phyloP scores from a whole-genome alignment of 2,888 invertebrate species.

The Calephelis perditalis region DNA sequence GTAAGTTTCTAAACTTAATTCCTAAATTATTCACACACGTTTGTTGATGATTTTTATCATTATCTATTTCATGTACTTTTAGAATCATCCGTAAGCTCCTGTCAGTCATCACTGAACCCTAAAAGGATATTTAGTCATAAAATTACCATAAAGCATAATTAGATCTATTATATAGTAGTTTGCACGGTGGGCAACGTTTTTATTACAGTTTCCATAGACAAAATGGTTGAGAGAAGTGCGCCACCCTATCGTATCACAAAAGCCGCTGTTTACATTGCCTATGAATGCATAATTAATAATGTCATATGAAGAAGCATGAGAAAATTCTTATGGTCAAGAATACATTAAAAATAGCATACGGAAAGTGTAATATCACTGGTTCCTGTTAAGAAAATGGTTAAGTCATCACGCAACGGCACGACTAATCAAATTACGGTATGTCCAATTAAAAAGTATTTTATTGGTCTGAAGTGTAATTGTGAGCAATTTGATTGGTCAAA shows the following conservation, averaged over 20 bases:
- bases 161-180: constrained; percentile 66
- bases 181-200: constrained; percentile 56
- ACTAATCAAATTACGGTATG: no score
- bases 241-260: constrained; percentile 40
- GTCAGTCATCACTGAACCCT: no score
- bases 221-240: constrained; percentile 33
- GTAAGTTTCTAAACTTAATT: no score
- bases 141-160: constrained; percentile 73
- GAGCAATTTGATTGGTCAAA: no score
- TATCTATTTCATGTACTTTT: no score
- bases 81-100: no score
- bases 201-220: constrained; percentile 49
- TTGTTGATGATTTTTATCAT: no score
- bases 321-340: constrained; percentile 50
- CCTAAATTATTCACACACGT: no score
- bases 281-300: constrained; percentile 74
- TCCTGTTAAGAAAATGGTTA: no score
- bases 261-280: constrained; percentile 67
- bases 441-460: no score
- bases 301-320: constrained; percentile 66
- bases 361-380: neutral
- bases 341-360: constrained; percentile 38
- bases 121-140: constrained; percentile 44
- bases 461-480: no score
- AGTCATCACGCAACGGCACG: no score